Percentiles rank a stretch among this genome's conserved stretches.
phyloP scores from a whole-genome alignment of 2,888 invertebrate genomes.

The Philhelius pedissequus region DNA sequence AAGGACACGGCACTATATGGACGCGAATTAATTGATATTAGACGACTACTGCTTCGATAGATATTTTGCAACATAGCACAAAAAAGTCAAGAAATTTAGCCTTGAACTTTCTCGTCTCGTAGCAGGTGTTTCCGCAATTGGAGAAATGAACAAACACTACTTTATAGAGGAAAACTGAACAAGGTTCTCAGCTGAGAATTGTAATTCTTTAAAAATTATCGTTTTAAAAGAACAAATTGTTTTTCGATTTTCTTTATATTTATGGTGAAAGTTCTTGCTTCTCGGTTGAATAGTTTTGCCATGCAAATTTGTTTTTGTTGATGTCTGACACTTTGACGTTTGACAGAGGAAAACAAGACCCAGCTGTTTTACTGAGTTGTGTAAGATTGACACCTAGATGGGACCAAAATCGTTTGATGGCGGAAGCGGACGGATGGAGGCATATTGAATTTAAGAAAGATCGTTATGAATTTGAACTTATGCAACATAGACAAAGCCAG shows the following conservation, averaged over 20 bases:
- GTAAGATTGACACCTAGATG: not conserved
- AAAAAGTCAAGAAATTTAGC: not conserved
- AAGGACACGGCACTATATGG: constrained; percentile 31
- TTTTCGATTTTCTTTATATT: not conserved
- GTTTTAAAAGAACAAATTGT: not conserved
- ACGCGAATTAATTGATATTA: constrained; percentile 49
- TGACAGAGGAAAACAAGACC: constrained; percentile 41
- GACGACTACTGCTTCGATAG: constrained; percentile 69
- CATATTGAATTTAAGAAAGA: not conserved
- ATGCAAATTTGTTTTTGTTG: constrained; percentile 58
- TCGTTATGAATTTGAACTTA: not conserved
- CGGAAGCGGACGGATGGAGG: not conserved
- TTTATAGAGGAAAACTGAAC: not conserved
- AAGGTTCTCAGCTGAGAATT: not conserved
- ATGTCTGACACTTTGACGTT: constrained; percentile 56
- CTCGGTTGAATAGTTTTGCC: not conserved
- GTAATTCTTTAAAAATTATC: not conserved
- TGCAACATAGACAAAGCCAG: no score
- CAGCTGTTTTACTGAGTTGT: constrained; percentile 34
- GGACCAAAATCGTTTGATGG: not conserved
- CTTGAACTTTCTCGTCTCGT: not conserved
- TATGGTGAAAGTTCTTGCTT: constrained; percentile 41
- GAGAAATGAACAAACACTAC: not conserved
- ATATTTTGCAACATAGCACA: constrained; percentile 73
- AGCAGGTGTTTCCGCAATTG: not conserved